Evolutionary conservation across 2,113 vertebrate species (phyloP), one percentile per base, ranked within the genome.

Genomic region (Kobus ellipsiprymnus): DNA sequence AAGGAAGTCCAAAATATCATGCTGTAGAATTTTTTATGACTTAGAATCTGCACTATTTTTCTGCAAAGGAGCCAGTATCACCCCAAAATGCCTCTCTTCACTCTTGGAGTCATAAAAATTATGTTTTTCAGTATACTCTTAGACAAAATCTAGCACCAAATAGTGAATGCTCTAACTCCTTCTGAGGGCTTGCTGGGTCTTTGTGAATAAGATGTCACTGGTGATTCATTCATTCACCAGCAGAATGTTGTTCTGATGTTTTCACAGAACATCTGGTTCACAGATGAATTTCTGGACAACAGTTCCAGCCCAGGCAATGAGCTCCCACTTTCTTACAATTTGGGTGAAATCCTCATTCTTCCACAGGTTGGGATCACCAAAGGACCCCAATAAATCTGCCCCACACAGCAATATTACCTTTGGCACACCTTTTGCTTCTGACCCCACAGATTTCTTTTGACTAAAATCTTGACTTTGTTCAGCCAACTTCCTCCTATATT

Each of bases 331-430:
- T 2, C 99, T 98, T 48, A 99, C 98, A 0, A 99, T 99, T 97
- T 99, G 99, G 0, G 95, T 82, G 19, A 99, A 99, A 59, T 99
- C 99, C 57, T 99, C 99, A 2, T 86, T 86, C 93, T 99, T 99
- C 99, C 99, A 99, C 94, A 99, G 97, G 54, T 99, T 99, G 3
- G 99, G 99, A 85, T 99, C 92, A 0, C 97, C 98, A 4, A 99
- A 99, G 78, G 99, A 99, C 92, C 99, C 99, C 90, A 99, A 91
- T 2, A 99, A 96, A 33, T 99, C 99, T 0, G 99, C 99, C 11
- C 99, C 99, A 52, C 99, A 99, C 16, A 99, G 99, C 93, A 99
- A 81, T 98, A 99, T 99, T 84, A 99, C 91, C 97, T 98, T 98
- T 33, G 99, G 98, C 16, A 60, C 30, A 4, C 96, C 99, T 98